Conservation (phyloP, 2,888 invertebrate species). For the Phasia obesa region DNA sequence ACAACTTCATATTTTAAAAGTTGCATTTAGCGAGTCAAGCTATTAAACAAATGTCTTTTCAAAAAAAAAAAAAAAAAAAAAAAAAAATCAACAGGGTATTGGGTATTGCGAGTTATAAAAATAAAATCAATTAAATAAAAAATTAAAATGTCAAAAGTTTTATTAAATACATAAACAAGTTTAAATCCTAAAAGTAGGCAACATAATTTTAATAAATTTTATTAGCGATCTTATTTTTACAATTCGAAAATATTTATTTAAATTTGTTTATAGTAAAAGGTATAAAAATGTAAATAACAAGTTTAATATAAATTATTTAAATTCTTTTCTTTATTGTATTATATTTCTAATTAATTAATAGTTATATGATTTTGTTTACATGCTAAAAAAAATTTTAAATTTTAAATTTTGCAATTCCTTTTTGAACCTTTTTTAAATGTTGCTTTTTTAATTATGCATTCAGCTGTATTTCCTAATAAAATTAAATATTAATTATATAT, state of each 20-base stretch:
- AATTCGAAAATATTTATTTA: neutral
- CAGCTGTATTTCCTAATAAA: neutral
- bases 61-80: no score
- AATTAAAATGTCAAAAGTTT: no score
- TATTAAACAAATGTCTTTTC: no score
- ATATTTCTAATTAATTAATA: slow-evolving; percentile 17
- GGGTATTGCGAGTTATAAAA: no score
- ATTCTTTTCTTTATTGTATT: slow-evolving; percentile 8
- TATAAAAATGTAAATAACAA: slow-evolving; percentile 40
- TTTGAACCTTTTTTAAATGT: slow-evolving; percentile 60
- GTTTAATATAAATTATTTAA: slow-evolving; percentile 8
- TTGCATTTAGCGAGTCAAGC: no score
- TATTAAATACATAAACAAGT: no score
- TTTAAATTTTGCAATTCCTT: slow-evolving; percentile 66
- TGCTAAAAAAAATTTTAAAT: slow-evolving; percentile 55
- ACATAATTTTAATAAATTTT: neutral
- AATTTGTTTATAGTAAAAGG: slow-evolving; percentile 26
- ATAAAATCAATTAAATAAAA: no score
- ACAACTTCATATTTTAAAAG: no score
- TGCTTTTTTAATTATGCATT: slow-evolving; percentile 8
- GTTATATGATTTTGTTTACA: slow-evolving; percentile 30
- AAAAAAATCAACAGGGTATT: no score
- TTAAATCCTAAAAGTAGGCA: neutral
- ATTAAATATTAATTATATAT: neutral
- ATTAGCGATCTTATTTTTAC: neutral